Conservation (phyloP, 1,140 invertebrate species). For the Brachionus asplanchnoidis region DNA sequence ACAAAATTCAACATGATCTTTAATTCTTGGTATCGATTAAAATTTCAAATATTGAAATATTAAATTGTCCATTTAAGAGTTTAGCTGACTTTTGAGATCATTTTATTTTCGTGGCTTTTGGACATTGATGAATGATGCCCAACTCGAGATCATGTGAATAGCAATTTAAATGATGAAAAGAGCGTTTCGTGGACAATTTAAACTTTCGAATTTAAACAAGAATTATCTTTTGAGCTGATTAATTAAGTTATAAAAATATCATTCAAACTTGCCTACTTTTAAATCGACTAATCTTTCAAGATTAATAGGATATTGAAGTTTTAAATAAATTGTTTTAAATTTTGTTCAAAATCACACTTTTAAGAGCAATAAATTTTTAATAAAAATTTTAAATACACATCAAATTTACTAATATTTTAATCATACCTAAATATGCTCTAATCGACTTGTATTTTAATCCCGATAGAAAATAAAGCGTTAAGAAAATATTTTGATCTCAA, state of each 20-base stretch:
- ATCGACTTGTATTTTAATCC: not conserved
- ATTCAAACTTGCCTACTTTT: not conserved
- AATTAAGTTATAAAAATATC: not conserved
- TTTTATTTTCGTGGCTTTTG: not conserved
- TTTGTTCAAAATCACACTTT: conserved; percentile 14
- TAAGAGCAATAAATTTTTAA: not conserved
- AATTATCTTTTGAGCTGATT: conserved; percentile 12
- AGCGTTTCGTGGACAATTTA: not conserved
- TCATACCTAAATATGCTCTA: not conserved
- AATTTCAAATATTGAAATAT: conserved; percentile 5
- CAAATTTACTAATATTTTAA: not conserved
- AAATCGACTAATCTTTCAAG: not conserved
- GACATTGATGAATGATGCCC: not conserved
- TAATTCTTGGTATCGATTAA: not conserved
- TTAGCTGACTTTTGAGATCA: not conserved
- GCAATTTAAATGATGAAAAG: not conserved
- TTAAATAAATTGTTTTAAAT: not conserved
- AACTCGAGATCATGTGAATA: not conserved
- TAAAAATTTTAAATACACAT: not conserved
- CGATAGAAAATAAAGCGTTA: not conserved
- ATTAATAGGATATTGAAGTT: conserved; percentile 11
- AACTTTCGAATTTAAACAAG: not conserved
- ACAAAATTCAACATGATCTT: not conserved
- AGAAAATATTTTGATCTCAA: not conserved
- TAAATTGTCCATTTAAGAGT: conserved; percentile 20